phyloP scores from a whole-genome alignment of 2,888 invertebrate genomes.

The Nowickia ferox region DNA sequence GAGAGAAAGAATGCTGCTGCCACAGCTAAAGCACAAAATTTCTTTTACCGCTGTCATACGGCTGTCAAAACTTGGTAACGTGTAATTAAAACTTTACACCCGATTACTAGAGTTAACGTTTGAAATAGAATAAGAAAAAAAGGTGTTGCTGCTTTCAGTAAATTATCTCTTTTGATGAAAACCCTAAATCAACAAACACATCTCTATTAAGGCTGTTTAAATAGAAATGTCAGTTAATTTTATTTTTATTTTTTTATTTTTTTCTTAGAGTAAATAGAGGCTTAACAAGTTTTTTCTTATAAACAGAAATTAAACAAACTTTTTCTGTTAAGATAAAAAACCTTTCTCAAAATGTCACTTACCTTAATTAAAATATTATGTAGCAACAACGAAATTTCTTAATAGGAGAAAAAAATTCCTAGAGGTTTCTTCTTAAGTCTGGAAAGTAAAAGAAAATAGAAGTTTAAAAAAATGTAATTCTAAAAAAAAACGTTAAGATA shows the following conservation, averaged over 20 bases:
- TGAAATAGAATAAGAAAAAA: not conserved
- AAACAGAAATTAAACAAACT: not conserved
- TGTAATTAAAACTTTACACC: conserved; percentile 64
- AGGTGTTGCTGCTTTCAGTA: conserved; percentile 40
- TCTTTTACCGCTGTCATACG: conserved; percentile 34
- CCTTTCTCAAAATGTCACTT: conserved; percentile 4
- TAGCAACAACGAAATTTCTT: not conserved
- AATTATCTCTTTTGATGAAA: conserved; percentile 24
- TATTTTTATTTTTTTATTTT: not conserved
- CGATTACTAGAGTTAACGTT: not conserved
- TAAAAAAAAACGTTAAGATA: not conserved
- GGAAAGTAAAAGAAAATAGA: conserved; percentile 5
- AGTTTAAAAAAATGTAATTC: not conserved
- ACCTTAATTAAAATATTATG: conserved; percentile 44
- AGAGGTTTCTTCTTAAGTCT: conserved; percentile 25
- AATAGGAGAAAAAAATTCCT: not conserved
- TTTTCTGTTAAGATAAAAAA: not conserved
- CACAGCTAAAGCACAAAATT: not conserved
- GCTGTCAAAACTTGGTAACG: conserved; percentile 43
- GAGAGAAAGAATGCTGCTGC: not conserved
- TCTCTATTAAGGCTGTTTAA: conserved; percentile 36
- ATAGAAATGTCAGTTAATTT: not conserved
- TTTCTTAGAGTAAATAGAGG: not conserved
- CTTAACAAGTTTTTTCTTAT: not conserved
- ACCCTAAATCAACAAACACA: conserved; percentile 56